Evolutionary conservation across 2,888 invertebrate species (phyloP).

Genomic region (Melipona bicolor): DNA sequence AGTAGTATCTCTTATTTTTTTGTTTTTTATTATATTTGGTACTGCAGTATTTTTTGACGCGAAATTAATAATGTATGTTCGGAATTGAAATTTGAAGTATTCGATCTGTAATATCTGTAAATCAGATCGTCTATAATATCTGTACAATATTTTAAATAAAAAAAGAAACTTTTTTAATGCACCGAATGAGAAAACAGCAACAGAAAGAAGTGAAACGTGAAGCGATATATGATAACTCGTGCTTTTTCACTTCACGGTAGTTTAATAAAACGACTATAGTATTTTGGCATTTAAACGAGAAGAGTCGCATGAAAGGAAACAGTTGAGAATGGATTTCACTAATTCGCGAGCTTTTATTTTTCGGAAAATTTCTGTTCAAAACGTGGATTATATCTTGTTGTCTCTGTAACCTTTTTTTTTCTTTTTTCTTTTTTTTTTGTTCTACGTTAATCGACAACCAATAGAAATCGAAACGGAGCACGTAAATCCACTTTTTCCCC

Average conservation of each 20-base stretch:
- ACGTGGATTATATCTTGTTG: slow-evolving; percentile 1
- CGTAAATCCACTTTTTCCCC: not conserved
- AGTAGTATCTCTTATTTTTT: too few relatives aligned
- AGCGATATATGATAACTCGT: not conserved
- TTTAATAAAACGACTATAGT: not conserved
- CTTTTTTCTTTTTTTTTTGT: not conserved
- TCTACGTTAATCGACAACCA: not conserved
- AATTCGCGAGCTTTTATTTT: not conserved
- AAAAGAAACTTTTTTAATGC: too few relatives aligned
- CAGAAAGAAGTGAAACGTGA: not conserved
- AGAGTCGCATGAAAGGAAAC: not conserved
- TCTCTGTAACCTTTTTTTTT: not conserved
- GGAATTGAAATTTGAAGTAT: too few relatives aligned
- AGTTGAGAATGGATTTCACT: not conserved
- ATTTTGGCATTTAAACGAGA: not conserved
- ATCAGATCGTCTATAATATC: too few relatives aligned
- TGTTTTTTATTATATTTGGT: too few relatives aligned
- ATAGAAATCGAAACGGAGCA: not conserved
- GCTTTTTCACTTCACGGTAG: not conserved
- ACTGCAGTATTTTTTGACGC: too few relatives aligned
- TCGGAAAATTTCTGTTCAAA: not conserved
- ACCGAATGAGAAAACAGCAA: not conserved
- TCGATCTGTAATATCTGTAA: too few relatives aligned
- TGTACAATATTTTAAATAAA: too few relatives aligned
- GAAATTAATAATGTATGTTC: too few relatives aligned